Conservation (phyloP, 1,140 invertebrate species). For the Cydia strobilella region DNA sequence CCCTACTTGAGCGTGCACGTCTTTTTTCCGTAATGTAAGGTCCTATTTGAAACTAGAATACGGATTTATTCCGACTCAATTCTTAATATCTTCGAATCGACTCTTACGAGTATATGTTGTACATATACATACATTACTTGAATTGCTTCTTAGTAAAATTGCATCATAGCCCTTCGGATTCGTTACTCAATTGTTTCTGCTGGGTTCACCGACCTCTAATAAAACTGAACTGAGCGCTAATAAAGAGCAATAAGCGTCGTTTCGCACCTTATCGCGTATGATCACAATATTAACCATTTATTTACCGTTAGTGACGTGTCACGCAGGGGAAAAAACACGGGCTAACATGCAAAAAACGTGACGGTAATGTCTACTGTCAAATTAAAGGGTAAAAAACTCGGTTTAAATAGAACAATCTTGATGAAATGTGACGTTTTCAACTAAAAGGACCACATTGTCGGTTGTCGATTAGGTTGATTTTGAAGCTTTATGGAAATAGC, state of each 20-base stretch:
- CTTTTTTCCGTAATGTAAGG: too few species aligned
- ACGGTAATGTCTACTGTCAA: constrained; percentile 15
- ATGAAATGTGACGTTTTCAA: too few species aligned
- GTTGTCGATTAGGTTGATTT: too few species aligned
- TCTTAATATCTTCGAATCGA: not conserved
- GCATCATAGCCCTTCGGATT: not conserved
- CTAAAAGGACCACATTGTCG: too few species aligned
- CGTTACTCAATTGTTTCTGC: not conserved
- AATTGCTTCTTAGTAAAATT: not conserved
- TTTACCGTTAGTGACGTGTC: constrained; percentile 31
- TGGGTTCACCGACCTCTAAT: constrained; percentile 17
- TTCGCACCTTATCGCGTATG: constrained; percentile 22
- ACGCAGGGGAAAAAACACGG: constrained; percentile 7
- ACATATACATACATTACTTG: not conserved
- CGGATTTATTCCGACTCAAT: not conserved
- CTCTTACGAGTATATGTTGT: not conserved
- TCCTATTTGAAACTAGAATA: too few species aligned
- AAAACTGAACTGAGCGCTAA: constrained; percentile 23
- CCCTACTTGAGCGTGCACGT: too few species aligned
- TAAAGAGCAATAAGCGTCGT: constrained; percentile 21
- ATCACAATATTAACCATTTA: constrained; percentile 30
- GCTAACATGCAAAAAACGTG: constrained; percentile 18
- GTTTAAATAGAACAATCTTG: not conserved
- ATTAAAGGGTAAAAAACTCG: not conserved
- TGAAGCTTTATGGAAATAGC: too few species aligned